Conservation (phyloP, 1,140 invertebrate species). For the Tribolium castaneum region DNA sequence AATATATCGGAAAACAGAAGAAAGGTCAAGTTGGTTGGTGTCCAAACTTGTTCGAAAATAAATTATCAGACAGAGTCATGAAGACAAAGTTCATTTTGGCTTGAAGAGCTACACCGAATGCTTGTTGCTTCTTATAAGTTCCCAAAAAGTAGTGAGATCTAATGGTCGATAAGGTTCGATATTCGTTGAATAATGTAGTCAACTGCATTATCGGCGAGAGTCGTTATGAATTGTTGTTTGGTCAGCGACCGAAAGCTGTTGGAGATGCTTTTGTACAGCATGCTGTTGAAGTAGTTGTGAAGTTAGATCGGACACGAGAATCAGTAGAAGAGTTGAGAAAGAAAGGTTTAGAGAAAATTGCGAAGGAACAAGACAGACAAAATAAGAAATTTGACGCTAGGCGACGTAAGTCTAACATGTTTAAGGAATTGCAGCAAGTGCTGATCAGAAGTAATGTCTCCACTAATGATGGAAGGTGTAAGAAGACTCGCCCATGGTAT, state of each 20-base stretch:
- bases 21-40: neutral
- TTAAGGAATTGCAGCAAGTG: constrained; percentile 33
- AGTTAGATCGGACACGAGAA: neutral
- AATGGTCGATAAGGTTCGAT: no score
- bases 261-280: neutral
- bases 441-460: constrained; percentile 12
- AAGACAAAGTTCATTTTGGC: no score
- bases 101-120: no score
- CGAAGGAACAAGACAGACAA: neutral
- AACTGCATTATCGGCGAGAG: constrained; percentile 18
- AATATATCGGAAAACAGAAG: neutral
- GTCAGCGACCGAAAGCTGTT: constrained; percentile 8
- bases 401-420: constrained; percentile 1
- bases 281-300: neutral
- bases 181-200: neutral
- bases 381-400: constrained; percentile 38
- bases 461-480: constrained; percentile 46
- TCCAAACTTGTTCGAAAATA: neutral
- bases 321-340: neutral
- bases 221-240: constrained; percentile 21
- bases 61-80: neutral
- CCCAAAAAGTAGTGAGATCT: no score
- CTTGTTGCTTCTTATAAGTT: no score
- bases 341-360: neutral
- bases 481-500: constrained; percentile 50